These are phyloP conservation scores for Stegodyphus mimosarum DNA, from an alignment of 1,140 invertebrate species.

Conservation along the genomic window DNA sequence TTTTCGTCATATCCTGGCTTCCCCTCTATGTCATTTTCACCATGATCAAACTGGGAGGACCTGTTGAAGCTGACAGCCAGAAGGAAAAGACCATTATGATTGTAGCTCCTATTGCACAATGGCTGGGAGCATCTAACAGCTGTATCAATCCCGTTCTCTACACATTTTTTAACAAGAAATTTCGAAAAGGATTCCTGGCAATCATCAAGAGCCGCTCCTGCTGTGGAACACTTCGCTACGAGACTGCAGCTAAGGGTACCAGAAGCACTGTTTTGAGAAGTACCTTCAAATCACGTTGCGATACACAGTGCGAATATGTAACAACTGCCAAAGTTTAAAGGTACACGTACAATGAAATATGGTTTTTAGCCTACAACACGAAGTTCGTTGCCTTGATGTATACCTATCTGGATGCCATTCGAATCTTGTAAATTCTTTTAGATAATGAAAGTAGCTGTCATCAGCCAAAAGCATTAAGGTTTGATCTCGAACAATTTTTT, in stretches of 20 bases:
- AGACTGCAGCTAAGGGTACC: conserved; percentile 38
- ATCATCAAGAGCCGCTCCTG: conserved; percentile 86
- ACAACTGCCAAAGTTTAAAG: conserved; percentile 29
- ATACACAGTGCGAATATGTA: conserved; percentile 62
- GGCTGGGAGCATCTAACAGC: conserved; percentile 94
- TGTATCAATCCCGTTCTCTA: conserved; percentile 98
- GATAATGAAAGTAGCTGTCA: no score
- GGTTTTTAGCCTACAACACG: no score
- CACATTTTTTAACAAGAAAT: conserved; percentile 97
- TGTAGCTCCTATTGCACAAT: conserved; percentile 90
- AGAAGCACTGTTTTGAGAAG: conserved; percentile 52
- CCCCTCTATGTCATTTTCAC: conserved; percentile 71
- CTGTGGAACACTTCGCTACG: conserved; percentile 71
- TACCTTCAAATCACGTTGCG: conserved; percentile 43
- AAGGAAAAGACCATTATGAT: conserved; percentile 84
- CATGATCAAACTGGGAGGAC: conserved; percentile 72
- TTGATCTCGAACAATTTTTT: no score
- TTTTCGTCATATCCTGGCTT: conserved; percentile 72
- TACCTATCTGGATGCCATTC: no score
- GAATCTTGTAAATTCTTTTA: no score
- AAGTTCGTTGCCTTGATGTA: no score
- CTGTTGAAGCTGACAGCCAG: conserved; percentile 64
- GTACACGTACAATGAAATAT: no score
- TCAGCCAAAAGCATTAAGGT: no score
- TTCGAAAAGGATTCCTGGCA: conserved; percentile 89